Conservation (phyloP, 2,113 vertebrate species). For the Tichodroma muraria region DNA sequence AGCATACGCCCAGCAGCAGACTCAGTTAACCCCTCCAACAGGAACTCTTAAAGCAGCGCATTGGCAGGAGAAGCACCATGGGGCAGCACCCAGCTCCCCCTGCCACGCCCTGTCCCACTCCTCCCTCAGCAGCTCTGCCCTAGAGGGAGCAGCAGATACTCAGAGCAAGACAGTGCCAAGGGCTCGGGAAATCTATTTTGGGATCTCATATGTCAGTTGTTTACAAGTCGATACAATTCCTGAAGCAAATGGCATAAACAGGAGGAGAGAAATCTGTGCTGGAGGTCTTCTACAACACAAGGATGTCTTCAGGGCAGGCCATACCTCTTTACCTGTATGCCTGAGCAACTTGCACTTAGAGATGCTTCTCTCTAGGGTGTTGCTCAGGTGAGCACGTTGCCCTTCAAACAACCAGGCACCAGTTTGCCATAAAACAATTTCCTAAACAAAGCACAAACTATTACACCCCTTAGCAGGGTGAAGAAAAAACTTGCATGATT, state of each 20-base stretch:
- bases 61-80: rapidly evolving
- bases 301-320: neutral
- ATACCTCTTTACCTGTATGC: neutral
- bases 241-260: neutral
- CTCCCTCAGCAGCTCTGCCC: neutral
- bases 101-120: rapidly evolving
- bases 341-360: neutral
- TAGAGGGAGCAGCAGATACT: neutral
- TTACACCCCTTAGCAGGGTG: neutral
- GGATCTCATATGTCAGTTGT: neutral
- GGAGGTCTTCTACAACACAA: neutral
- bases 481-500: neutral
- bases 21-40: neutral
- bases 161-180: rapidly evolving
- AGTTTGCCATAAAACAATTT: neutral
- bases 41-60: neutral
- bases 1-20: neutral
- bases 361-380: neutral
- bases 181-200: neutral
- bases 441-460: neutral
- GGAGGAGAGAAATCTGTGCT: neutral
- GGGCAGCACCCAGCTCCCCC: neutral
- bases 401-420: neutral
- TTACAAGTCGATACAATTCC: neutral
- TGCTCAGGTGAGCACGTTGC: neutral